Evolutionary conservation across 2,113 vertebrate genomes (phyloP), one percentile per base, ranked within the genome.

Genomic region (Syngnathus floridae): DNA sequence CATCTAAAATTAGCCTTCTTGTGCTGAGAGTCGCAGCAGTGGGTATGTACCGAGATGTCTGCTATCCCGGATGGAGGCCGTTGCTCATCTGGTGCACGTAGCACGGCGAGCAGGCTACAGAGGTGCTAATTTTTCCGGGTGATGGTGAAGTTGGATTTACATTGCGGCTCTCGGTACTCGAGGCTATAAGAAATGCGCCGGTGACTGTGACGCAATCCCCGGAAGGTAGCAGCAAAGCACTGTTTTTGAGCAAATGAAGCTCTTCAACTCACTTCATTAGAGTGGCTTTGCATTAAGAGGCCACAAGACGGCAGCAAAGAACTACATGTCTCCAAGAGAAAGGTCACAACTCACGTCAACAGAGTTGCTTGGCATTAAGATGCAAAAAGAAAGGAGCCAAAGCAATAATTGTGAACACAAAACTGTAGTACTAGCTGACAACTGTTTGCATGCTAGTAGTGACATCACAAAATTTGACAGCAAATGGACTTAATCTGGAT

Each of bases 1-100:
- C 66, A 68, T 80, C 66, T 66, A 67, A 80, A 83, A 78, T 75
- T 82, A 73, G 19, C 1, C 8, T 16, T 11, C 66, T 71, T n/a
- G 31, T 17, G 36, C 31, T 64, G 8, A 4, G 48, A 75, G 55
- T 68, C 69, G 72, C 46, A 13, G 51, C 66, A 67, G 66, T 60
- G 1, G 60, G 67, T 73, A 8, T n/a, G 46, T 7, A 49, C 46
- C 46, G 19, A 9, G 19, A 19, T 49, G 46, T 49, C 7, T 3
- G 46, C 46, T 49, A 7, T 19, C 46, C 19, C 19, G 19, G 46
- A 49, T n/a, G 46, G 19, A 49, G 46, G 17, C 46, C 46, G 46
- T 9, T 49, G 46, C 46, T 49, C 46, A 49, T 49, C 19, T 49
- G 17, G 5, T 17, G 45, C 45, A 48, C 17, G 16, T 48, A 16